Percentiles rank a stretch among this genome's conserved stretches.
Evolutionary conservation across 2,113 vertebrate genomes (phyloP).

Genomic region (Seriola dumerili): DNA sequence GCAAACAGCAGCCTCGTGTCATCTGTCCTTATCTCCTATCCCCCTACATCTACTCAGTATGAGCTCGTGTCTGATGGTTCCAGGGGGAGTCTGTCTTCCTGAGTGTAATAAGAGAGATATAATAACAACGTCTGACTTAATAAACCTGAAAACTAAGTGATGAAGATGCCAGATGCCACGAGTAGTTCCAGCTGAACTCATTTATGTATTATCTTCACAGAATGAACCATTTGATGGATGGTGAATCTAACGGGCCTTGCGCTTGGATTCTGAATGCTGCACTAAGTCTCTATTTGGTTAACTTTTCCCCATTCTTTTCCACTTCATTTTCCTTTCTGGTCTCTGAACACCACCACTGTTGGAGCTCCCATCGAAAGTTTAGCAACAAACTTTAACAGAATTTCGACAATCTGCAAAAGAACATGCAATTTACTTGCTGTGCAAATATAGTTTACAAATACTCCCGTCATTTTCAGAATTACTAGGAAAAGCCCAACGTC

Average conservation of each 20-base stretch:
- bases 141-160: constrained; percentile 11
- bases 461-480: not conserved
- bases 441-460: not conserved
- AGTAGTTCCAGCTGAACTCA: not conserved
- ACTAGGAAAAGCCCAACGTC: not conserved
- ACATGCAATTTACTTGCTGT: not conserved
- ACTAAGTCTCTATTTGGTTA: not conserved
- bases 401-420: too few relatives aligned
- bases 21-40: constrained; percentile 22
- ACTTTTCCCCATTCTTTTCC: constrained; percentile 4
- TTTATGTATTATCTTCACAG: not conserved
- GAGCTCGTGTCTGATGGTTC: constrained; percentile 25
- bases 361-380: too few relatives aligned
- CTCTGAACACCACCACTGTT: not conserved
- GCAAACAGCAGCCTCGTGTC: constrained; percentile 25
- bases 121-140: not conserved
- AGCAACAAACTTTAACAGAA: too few relatives aligned
- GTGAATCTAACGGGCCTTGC: not conserved
- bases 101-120: constrained; percentile 9
- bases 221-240: not conserved
- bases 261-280: not conserved
- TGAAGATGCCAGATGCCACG: not conserved
- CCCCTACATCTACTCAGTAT: constrained; percentile 5
- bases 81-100: constrained; percentile 5
- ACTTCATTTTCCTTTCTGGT: not conserved